phyloP scores from a whole-genome alignment of 2,888 invertebrate species.

The Salticus scenicus region DNA sequence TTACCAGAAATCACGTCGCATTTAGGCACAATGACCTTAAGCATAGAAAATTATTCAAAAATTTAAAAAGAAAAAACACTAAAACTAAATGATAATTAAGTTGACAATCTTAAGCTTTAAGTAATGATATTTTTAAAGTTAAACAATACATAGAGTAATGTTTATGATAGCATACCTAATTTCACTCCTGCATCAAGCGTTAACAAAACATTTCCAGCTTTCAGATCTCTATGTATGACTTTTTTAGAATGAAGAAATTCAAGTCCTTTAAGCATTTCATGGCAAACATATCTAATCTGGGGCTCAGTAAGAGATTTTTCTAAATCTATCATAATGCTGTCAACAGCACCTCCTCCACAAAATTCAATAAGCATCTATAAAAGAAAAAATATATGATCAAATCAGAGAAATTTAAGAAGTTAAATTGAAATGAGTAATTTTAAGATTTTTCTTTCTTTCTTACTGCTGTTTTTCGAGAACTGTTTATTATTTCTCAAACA shows the following conservation, averaged over 20 bases:
- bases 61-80: too few species aligned
- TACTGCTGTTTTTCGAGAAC: too few species aligned
- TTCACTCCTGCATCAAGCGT: constrained; percentile 97
- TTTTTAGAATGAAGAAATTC: constrained; percentile 91
- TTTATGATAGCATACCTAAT: constrained; percentile 89
- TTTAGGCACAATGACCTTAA: too few species aligned
- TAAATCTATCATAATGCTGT: constrained; percentile 98
- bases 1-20: too few species aligned
- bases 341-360: constrained; percentile 98
- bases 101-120: too few species aligned
- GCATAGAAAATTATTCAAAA: too few species aligned
- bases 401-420: neutral
- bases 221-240: constrained; percentile 97
- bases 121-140: too few species aligned
- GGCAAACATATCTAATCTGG: constrained; percentile 96
- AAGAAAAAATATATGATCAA: constrained; percentile 72
- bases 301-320: constrained; percentile 95
- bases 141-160: too few species aligned
- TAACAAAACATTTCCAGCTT: constrained; percentile 98
- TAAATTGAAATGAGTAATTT: too few species aligned
- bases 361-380: constrained; percentile 97
- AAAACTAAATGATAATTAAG: too few species aligned
- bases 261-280: constrained; percentile 92
- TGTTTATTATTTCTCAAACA: too few species aligned
- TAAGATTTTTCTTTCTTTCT: too few species aligned